A percentile compares a stretch with the other conserved stretches of the same genome.
These are phyloP conservation scores for Eucidaris tribuloides DNA, from an alignment of 35 echinoderm and acorn worm species.

Conservation along the genomic window DNA sequence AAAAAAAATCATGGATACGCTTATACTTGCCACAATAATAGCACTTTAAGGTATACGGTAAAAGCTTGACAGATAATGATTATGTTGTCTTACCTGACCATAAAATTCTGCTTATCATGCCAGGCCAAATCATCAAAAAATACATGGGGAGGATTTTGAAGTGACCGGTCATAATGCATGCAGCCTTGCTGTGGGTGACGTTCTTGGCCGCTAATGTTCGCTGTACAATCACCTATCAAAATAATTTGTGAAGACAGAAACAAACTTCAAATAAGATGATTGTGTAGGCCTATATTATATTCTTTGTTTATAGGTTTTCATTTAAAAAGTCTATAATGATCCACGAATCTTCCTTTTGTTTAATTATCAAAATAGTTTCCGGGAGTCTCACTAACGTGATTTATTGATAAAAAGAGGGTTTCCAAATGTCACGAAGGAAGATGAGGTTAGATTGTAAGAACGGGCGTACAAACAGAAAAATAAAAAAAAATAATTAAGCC, in stretches of 20 bases:
- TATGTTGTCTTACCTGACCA: slow-evolving; percentile 84
- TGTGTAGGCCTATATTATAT: neutral
- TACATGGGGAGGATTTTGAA: slow-evolving; percentile 85
- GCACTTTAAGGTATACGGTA: too few relatives aligned
- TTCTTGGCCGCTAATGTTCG: slow-evolving; percentile 79
- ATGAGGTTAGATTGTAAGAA: neutral
- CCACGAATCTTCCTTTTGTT: neutral
- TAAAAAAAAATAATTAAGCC: too few relatives aligned
- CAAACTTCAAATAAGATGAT: neutral
- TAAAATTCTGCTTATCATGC: slow-evolving; percentile 86
- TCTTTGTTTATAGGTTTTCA: neutral
- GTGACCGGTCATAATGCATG: slow-evolving; percentile 52
- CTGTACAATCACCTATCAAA: slow-evolving; percentile 73
- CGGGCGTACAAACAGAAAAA: too few relatives aligned
- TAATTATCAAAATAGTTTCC: too few relatives aligned
- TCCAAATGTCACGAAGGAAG: too few relatives aligned
- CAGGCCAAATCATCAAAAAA: slow-evolving; percentile 74
- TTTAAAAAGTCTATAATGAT: neutral
- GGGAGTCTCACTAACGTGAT: too few relatives aligned
- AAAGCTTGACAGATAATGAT: too few relatives aligned
- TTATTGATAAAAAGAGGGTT: too few relatives aligned
- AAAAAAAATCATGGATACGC: too few relatives aligned
- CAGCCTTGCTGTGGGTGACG: slow-evolving; percentile 75
- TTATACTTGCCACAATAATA: too few relatives aligned
- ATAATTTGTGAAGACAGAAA: too few relatives aligned